These are phyloP conservation scores for Pollenia griseotomentosa DNA, from an alignment of 2,888 invertebrate genomes.

Conservation along the genomic window DNA sequence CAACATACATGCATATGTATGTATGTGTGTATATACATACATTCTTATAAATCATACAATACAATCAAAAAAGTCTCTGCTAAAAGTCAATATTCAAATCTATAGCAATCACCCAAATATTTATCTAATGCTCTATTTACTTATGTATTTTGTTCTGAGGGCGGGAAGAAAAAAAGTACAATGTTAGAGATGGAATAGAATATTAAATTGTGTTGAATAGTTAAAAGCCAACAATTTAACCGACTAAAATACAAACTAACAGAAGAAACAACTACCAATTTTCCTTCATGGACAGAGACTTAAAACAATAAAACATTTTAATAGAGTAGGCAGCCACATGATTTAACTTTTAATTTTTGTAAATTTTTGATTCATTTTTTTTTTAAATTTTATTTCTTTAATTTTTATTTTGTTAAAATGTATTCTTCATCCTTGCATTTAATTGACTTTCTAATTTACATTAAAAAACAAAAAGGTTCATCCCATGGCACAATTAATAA, in stretches of 20 bases:
- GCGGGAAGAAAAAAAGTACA: no score
- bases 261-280: background rate
- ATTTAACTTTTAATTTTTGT: constrained; percentile 25
- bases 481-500: no score
- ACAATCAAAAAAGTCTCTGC: constrained; percentile 1
- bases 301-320: constrained; percentile 56
- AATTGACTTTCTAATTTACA: background rate
- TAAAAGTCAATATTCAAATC: constrained; percentile 8
- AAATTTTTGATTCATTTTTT: constrained; percentile 4
- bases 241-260: background rate
- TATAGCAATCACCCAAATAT: background rate
- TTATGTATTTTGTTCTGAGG: no score
- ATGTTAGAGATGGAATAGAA: no score
- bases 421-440: background rate
- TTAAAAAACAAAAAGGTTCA: background rate
- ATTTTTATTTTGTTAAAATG: background rate
- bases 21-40: background rate
- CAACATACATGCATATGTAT: background rate
- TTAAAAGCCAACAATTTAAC: no score
- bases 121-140: no score
- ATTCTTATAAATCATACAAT: background rate
- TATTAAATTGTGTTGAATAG: no score
- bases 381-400: background rate
- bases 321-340: constrained; percentile 50
- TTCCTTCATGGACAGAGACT: constrained; percentile 19